These are phyloP conservation scores for Strigamia transsilvanica DNA, from an alignment of 2,888 invertebrate species.

Conservation along the genomic window DNA sequence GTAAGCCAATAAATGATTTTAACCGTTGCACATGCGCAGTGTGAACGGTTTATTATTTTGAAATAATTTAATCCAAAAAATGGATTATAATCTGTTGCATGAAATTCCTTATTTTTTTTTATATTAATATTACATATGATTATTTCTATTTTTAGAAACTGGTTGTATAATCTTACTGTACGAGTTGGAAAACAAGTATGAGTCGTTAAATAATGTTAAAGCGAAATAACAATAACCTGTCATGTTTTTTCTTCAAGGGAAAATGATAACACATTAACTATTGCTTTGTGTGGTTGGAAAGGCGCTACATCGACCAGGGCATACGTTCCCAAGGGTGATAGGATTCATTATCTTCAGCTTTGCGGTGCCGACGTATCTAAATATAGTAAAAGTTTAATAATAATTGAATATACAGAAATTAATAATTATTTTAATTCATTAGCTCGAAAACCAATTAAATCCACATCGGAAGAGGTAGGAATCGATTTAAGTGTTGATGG, in stretches of 20 bases:
- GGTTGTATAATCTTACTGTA: conserved; percentile 83
- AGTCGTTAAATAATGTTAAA: conserved; percentile 1
- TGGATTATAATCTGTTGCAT: no score
- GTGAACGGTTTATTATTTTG: no score
- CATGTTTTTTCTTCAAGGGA: background rate
- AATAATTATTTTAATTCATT: background rate
- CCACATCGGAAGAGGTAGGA: background rate
- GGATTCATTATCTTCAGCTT: conserved; percentile 85
- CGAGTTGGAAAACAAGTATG: conserved; percentile 64
- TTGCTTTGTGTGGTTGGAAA: conserved; percentile 88
- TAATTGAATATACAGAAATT: no score
- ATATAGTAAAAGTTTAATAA: conserved; percentile 71
- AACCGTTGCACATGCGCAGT: no score
- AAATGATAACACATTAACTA: conserved; percentile 61
- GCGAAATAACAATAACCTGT: background rate
- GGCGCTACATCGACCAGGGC: conserved; percentile 86
- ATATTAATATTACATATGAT: background rate
- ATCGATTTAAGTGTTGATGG: background rate
- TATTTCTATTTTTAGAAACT: conserved; percentile 65
- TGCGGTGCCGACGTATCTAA: conserved; percentile 85
- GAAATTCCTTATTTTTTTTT: no score
- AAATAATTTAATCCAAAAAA: no score
- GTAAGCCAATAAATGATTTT: conserved; percentile 66
- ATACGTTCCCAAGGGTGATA: conserved; percentile 84
- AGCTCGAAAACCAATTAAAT: background rate